Evolutionary conservation across 2,888 invertebrate genomes (phyloP).

Genomic region (Acrocera orbiculus): DNA sequence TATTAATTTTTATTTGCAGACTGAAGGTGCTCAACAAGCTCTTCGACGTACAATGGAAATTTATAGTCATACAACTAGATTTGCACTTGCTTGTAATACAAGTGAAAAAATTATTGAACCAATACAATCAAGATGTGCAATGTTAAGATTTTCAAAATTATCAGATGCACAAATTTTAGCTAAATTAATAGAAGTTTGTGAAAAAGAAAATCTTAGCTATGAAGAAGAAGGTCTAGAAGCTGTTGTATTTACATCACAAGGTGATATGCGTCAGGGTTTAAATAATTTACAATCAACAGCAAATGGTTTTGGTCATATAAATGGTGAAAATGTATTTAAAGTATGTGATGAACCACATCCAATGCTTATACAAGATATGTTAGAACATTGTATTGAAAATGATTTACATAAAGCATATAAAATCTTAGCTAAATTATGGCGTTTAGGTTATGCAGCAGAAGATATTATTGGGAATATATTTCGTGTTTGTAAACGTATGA

Average conservation of each 20-base stretch:
- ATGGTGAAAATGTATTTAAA: conserved; percentile 88
- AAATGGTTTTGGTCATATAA: conserved; percentile 84
- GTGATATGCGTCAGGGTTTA: conserved; percentile 92
- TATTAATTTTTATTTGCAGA: too few species aligned
- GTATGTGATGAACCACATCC: conserved; percentile 99
- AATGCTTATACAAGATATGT: conserved; percentile 76
- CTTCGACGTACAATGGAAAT: conserved; percentile 96
- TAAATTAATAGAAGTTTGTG: conserved; percentile 57
- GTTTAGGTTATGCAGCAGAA: conserved; percentile 88
- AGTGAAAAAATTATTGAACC: conserved; percentile 98
- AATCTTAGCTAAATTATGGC: conserved; percentile 77
- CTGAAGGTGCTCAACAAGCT: conserved; percentile 97
- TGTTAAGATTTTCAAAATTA: conserved; percentile 79
- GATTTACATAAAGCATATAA: conserved; percentile 77
- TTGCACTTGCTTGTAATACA: conserved; percentile 94
- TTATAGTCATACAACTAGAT: conserved; percentile 90
- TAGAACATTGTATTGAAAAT: conserved; percentile 61
- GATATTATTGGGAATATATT: conserved; percentile 93
- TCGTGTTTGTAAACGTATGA: conserved; percentile 76
- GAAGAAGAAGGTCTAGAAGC: conserved; percentile 89
- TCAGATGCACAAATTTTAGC: conserved; percentile 80
- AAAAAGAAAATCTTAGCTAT: conserved; percentile 55
- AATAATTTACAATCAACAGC: conserved; percentile 94
- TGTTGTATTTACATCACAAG: conserved; percentile 94
- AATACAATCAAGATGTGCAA: conserved; percentile 95